Evolutionary conservation across 2,797 vertebrate species (phyloP).

Genomic region (Apodemus agrarius): DNA sequence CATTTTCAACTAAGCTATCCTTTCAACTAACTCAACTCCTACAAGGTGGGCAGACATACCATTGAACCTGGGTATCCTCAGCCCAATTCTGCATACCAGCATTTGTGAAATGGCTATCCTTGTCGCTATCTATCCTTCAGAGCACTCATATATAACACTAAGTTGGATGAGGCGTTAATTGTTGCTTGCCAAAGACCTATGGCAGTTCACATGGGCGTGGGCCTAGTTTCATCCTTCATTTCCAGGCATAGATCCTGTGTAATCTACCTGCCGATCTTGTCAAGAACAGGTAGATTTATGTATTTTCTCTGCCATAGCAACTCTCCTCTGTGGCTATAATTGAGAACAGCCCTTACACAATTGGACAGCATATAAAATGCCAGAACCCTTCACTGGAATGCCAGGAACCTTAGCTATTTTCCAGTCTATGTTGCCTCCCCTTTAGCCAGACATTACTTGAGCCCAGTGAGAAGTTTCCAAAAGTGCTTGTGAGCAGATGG

Average conservation of each 20-base stretch:
- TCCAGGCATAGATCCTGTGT: background rate
- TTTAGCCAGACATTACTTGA: background rate
- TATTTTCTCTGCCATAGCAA: background rate
- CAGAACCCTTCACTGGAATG: background rate
- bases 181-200: background rate
- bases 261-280: background rate
- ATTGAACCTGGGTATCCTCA: background rate
- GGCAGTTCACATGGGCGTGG: background rate
- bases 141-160: background rate
- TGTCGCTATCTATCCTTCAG: background rate
- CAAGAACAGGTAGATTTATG: slow-evolving; percentile 4
- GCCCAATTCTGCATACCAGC: background rate
- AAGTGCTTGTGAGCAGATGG: background rate
- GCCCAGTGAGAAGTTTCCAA: background rate
- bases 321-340: background rate
- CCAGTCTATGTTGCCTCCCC: background rate
- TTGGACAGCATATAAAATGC: background rate
- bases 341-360: background rate
- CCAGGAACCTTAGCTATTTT: background rate
- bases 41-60: background rate
- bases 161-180: background rate
- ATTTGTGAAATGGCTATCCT: background rate
- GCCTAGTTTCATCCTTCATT: background rate
- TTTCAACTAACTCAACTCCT: background rate
- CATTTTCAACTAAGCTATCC: background rate